Conservation (phyloP, 2,888 invertebrate genomes). For the Drosophila robusta region DNA sequence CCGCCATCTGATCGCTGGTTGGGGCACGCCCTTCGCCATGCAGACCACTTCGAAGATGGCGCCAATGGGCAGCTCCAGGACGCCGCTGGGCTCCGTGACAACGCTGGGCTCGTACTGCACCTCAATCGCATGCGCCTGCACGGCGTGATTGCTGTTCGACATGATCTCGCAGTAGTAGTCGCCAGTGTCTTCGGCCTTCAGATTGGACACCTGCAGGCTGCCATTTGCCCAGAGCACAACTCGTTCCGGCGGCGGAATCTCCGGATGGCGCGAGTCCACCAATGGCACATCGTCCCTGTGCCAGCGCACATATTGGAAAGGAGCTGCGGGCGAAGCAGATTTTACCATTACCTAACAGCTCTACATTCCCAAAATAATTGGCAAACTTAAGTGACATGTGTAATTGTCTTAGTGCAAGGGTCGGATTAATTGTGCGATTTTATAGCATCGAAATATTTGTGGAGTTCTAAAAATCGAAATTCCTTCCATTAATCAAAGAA, state of each 20-base stretch:
- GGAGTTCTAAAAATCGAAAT: too few species aligned
- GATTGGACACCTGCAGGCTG: slow-evolving; percentile 88
- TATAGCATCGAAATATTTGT: too few species aligned
- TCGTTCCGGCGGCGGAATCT: slow-evolving; percentile 86
- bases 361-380: not conserved
- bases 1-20: slow-evolving; percentile 90
- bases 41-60: slow-evolving; percentile 92
- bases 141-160: slow-evolving; percentile 71
- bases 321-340: slow-evolving; percentile 84
- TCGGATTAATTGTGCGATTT: too few species aligned
- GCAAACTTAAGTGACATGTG: too few species aligned
- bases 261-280: slow-evolving; percentile 87
- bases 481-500: too few species aligned
- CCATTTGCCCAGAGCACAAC: slow-evolving; percentile 89
- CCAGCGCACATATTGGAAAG: slow-evolving; percentile 89
- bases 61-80: slow-evolving; percentile 90
- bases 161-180: slow-evolving; percentile 87
- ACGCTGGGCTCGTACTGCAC: slow-evolving; percentile 91
- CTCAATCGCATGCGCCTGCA: slow-evolving; percentile 91
- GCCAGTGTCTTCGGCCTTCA: slow-evolving; percentile 86
- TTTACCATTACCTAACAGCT: not conserved
- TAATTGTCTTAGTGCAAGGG: too few species aligned
- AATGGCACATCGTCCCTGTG: slow-evolving; percentile 88
- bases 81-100: slow-evolving; percentile 89
- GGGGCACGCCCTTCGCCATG: slow-evolving; percentile 89